Conservation (phyloP, 1,140 invertebrate genomes). For the Ectropis grisescens region DNA sequence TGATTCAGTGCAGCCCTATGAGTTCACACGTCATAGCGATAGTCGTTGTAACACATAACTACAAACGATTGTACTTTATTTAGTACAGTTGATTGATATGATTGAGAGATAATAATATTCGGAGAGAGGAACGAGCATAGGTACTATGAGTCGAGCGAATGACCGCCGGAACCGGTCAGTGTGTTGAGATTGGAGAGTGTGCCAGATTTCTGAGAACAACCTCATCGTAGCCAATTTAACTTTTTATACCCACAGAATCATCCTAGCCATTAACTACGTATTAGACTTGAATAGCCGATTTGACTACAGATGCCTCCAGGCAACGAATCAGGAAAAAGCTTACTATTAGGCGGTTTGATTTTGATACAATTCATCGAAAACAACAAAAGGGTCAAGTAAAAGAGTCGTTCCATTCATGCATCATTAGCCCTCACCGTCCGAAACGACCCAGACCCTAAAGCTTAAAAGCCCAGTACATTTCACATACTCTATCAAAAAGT, state of each 20-base stretch:
- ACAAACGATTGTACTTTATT: too few relatives aligned
- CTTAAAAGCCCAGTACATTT: slow-evolving; percentile 22
- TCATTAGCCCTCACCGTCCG: slow-evolving; percentile 41
- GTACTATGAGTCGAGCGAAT: slow-evolving; percentile 1
- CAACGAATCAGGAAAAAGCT: too few relatives aligned
- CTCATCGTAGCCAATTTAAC: slow-evolving; percentile 19
- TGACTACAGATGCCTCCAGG: not conserved
- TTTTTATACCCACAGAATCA: slow-evolving; percentile 22
- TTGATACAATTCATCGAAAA: too few relatives aligned
- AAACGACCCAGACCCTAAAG: slow-evolving; percentile 40
- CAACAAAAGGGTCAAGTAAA: too few relatives aligned
- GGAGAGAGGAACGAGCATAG: too few relatives aligned
- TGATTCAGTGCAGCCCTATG: too few relatives aligned
- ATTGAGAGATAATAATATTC: too few relatives aligned
- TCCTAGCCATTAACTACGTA: slow-evolving; percentile 25
- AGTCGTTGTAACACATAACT: too few relatives aligned
- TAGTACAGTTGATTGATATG: too few relatives aligned
- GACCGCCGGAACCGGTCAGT: slow-evolving; percentile 17
- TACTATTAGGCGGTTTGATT: too few relatives aligned
- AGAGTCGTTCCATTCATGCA: slow-evolving; percentile 31
- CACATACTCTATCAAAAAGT: slow-evolving; percentile 30
- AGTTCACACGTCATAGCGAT: too few relatives aligned
- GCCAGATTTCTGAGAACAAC: slow-evolving; percentile 20
- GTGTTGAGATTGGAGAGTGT: slow-evolving; percentile 8
- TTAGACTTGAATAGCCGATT: slow-evolving; percentile 8